Evolutionary conservation across 2,113 vertebrate genomes (phyloP), one percentile per base, ranked within the genome.

Genomic region (Lophius piscatorius): DNA sequence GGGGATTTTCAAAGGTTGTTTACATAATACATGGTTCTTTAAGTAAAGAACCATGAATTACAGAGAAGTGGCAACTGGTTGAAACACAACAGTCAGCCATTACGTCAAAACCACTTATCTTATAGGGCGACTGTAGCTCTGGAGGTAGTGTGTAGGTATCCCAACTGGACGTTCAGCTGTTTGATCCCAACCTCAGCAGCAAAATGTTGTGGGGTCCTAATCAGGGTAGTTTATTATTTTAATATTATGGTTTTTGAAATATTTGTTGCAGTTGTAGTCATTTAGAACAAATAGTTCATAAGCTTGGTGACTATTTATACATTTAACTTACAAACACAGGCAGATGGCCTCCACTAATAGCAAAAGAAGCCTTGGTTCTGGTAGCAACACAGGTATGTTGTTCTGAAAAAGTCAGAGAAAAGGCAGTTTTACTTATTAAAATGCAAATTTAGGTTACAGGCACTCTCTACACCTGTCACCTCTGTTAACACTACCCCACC

Each of bases 391-490:
- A 13, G n/a, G 9, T 10, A 42, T 24, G 16, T 34, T 58, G 3
- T 20, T 28, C 39, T 2, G n/a, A 10, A 4, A 16, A 44, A 42
- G 31, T 24, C 40, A 18, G 10, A 16, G 16, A 11, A 7, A 31
- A 31, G 29, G 9, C 8, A 50, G 39, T 60, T 67, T 76, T 18
- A 16, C 17, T 44, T 20, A 69, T 55, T 47, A 51, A 38, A 24
- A 70, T 67, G 51, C 70, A 72, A 48, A 21, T 0, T 16, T 56
- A 34, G 36, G 23, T 0, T 0, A 23, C n/a, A 18, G 35, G 36
- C 44, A 34, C 46, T 58, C 73, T 46, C 56, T 36, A 58, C 63
- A 75, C 47, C 49, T 72, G 72, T 66, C 77, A 63, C 36, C 35
- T 44, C 63, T 34, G 35, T 40, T 76, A 67, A 41, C 41, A 4